These are phyloP conservation scores for Orthonychiurus folsomi DNA, from an alignment of 2,888 invertebrate species.

Conservation along the genomic window DNA sequence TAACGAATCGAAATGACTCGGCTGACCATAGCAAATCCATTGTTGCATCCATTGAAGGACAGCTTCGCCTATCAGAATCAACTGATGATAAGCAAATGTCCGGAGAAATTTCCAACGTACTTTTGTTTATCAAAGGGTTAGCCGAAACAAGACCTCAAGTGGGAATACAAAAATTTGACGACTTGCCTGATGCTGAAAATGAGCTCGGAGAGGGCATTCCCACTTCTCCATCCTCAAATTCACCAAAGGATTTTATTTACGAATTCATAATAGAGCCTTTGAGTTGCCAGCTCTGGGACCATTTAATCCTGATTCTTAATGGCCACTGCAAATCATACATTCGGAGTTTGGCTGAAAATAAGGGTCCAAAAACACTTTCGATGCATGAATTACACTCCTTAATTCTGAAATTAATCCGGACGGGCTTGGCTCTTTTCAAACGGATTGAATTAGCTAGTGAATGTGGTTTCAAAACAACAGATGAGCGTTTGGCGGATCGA, in stretches of 20 bases:
- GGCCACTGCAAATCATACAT: not conserved
- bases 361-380: not conserved
- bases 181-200: not conserved
- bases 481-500: not conserved
- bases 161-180: not conserved
- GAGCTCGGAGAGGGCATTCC: not conserved
- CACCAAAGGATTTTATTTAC: not conserved
- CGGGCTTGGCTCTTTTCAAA: constrained; percentile 1
- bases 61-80: not conserved
- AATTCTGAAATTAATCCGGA: constrained; percentile 5
- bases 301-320: not conserved
- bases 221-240: not conserved
- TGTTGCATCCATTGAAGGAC: not conserved
- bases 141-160: not conserved
- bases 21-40: not conserved
- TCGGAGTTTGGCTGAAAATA: not conserved
- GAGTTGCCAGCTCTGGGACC: not conserved
- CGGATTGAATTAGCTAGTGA: not conserved
- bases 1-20: not conserved
- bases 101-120: not conserved
- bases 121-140: not conserved
- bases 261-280: not conserved
- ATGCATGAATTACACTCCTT: not conserved
- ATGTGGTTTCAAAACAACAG: not conserved
- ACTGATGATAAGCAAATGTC: not conserved